Evolutionary conservation across 2,797 vertebrate genomes (phyloP).

Genomic region (Pangasius larnaudii): DNA sequence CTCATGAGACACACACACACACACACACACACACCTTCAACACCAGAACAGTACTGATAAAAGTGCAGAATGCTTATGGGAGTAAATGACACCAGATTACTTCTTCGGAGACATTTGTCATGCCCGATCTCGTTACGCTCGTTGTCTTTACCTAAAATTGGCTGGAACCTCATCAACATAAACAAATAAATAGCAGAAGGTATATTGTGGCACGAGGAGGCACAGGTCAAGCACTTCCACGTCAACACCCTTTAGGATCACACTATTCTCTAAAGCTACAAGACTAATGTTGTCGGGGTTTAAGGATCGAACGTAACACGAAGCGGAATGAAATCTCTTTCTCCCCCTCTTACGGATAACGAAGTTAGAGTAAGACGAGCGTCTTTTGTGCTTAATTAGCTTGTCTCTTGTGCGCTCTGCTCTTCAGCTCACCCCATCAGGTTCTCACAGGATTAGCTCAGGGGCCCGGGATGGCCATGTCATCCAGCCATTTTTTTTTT

Average conservation of each 20-base stretch:
- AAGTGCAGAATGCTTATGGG: slow-evolving; percentile 10
- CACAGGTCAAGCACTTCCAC: neutral
- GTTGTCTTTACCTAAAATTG: neutral
- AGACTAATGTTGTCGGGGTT: neutral
- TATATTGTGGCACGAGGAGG: neutral
- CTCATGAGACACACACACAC: slow-evolving; percentile 45
- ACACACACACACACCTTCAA: slow-evolving; percentile 30
- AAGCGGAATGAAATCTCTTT: neutral
- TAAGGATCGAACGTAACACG: neutral
- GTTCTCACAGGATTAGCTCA: neutral
- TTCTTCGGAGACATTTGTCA: neutral
- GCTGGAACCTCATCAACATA: too few species aligned
- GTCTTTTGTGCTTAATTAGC: neutral
- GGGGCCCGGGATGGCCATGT: too few species aligned
- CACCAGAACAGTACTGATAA: slow-evolving; percentile 18
- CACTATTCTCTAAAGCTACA: neutral
- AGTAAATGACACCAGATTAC: neutral
- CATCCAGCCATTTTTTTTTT: neutral
- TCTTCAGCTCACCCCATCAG: neutral
- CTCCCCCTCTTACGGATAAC: neutral
- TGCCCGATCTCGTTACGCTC: neutral
- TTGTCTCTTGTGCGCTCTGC: neutral
- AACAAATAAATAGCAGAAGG: neutral
- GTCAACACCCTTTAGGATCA: neutral
- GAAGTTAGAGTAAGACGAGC: neutral